Evolutionary conservation across 2,888 invertebrate species (phyloP).

Genomic region (Alentia gelatinosa): DNA sequence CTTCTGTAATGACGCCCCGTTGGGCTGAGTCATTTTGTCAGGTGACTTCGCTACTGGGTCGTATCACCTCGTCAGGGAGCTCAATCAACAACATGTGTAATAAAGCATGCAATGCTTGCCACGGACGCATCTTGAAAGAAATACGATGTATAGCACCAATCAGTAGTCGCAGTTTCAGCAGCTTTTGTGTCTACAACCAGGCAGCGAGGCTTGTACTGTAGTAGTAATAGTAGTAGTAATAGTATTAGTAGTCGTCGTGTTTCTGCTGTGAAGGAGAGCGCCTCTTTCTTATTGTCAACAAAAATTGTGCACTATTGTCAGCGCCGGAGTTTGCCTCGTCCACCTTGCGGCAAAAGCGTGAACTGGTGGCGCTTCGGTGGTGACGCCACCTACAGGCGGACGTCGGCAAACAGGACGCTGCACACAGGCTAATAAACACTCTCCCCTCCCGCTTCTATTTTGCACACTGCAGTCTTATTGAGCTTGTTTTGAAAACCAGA

Average conservation of each 20-base stretch:
- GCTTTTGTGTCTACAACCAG: conserved; percentile 20
- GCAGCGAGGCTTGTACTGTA: background rate
- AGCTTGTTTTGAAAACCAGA: conserved; percentile 2
- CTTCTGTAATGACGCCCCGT: background rate
- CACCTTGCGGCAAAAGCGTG: background rate
- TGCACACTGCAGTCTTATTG: background rate
- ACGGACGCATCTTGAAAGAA: background rate
- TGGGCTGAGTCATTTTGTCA: background rate
- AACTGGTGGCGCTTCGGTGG: background rate
- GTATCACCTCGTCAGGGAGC: background rate
- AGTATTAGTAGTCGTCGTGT: too few relatives aligned
- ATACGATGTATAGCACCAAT: conserved; percentile 44
- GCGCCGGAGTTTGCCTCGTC: background rate
- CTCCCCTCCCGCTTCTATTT: background rate
- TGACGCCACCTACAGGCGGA: background rate
- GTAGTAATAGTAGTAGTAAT: too few relatives aligned
- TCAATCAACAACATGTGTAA: conserved; percentile 1
- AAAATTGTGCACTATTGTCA: too few relatives aligned
- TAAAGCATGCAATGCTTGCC: background rate
- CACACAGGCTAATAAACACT: too few relatives aligned
- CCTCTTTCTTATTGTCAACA: too few relatives aligned
- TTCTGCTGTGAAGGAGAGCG: too few relatives aligned
- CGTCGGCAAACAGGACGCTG: background rate
- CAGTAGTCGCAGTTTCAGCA: conserved; percentile 16
- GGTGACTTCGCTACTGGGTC: background rate